Percentiles rank a stretch among this genome's conserved stretches.
These are phyloP conservation scores for Pimpla rufipes DNA, from an alignment of 2,888 invertebrate genomes.

Conservation along the genomic window DNA sequence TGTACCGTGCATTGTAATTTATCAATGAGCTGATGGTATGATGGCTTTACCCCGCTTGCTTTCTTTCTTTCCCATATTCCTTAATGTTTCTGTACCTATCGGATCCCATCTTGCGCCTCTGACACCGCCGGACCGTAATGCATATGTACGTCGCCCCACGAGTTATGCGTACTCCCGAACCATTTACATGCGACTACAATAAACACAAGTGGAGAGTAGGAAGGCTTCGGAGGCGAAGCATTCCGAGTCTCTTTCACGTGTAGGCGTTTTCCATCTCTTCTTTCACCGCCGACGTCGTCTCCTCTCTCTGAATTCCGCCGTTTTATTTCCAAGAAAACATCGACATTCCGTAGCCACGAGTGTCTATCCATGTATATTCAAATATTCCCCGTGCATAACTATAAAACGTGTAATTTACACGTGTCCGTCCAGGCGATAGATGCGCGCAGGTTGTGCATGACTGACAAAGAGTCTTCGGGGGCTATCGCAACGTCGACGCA, in stretches of 20 bases:
- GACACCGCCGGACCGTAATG: not conserved
- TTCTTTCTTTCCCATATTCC: not conserved
- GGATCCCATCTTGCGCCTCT: slow-evolving; percentile 7
- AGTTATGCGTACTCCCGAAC: slow-evolving; percentile 51
- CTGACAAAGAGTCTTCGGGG: slow-evolving; percentile 23
- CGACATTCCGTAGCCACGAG: slow-evolving; percentile 25
- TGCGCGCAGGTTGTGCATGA: slow-evolving; percentile 4
- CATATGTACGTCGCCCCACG: slow-evolving; percentile 18
- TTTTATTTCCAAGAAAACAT: slow-evolving; percentile 51
- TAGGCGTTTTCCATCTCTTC: slow-evolving; percentile 61
- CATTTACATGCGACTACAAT: slow-evolving; percentile 57
- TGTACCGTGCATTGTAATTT: not conserved
- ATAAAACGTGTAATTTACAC: slow-evolving; percentile 55
- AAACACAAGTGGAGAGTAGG: slow-evolving; percentile 36
- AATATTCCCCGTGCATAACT: slow-evolving; percentile 13
- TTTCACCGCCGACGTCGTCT: slow-evolving; percentile 27
- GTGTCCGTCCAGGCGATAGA: slow-evolving; percentile 39
- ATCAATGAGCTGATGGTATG: not conserved
- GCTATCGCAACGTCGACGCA: slow-evolving; percentile 33
- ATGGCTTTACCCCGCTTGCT: not conserved
- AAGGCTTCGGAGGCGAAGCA: slow-evolving; percentile 42
- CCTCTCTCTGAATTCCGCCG: slow-evolving; percentile 59
- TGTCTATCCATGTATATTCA: slow-evolving; percentile 38
- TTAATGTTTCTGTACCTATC: not conserved
- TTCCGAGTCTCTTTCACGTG: slow-evolving; percentile 52